These are phyloP conservation scores for Pelmatolapia mariae DNA, from an alignment of 2,113 vertebrate species.

Conservation along the genomic window DNA sequence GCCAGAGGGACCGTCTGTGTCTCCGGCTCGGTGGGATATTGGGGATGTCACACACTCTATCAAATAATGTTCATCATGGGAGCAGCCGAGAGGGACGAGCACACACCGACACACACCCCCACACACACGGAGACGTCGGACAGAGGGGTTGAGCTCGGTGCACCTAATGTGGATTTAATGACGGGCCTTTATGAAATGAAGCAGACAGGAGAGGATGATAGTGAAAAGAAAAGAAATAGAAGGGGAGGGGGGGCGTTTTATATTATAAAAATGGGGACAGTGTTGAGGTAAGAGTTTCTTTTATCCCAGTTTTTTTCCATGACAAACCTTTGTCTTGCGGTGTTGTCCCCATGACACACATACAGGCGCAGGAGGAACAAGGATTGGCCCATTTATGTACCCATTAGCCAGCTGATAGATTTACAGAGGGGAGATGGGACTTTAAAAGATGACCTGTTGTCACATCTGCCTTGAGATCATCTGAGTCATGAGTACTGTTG, in stretches of 20 bases:
- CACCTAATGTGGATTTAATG: slow-evolving; percentile 72
- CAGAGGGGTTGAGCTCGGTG: slow-evolving; percentile 33
- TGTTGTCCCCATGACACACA: neutral
- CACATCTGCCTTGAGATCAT: slow-evolving; percentile 68
- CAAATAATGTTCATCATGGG: slow-evolving; percentile 53
- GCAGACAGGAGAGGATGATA: slow-evolving; percentile 1
- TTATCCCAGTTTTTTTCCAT: slow-evolving; percentile 20
- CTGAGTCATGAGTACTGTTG: slow-evolving; percentile 62
- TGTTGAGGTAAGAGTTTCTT: slow-evolving; percentile 25
- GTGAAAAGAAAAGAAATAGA: slow-evolving; percentile 18
- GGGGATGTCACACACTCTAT: slow-evolving; percentile 57
- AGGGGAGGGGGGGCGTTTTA: neutral
- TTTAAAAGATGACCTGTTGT: slow-evolving; percentile 73
- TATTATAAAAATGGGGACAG: neutral
- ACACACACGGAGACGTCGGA: neutral
- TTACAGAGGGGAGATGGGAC: slow-evolving; percentile 51
- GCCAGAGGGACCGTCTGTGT: slow-evolving; percentile 33
- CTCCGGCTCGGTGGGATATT: slow-evolving; percentile 27
- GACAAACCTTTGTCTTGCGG: neutral
- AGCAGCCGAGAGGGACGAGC: neutral
- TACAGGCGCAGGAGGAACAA: neutral
- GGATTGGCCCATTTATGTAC: slow-evolving; percentile 51
- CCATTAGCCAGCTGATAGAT: slow-evolving; percentile 61
- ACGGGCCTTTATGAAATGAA: slow-evolving; percentile 56
- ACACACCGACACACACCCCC: neutral